Evolutionary conservation across 2,888 invertebrate species (phyloP).

Genomic region (Drosophila atripex): DNA sequence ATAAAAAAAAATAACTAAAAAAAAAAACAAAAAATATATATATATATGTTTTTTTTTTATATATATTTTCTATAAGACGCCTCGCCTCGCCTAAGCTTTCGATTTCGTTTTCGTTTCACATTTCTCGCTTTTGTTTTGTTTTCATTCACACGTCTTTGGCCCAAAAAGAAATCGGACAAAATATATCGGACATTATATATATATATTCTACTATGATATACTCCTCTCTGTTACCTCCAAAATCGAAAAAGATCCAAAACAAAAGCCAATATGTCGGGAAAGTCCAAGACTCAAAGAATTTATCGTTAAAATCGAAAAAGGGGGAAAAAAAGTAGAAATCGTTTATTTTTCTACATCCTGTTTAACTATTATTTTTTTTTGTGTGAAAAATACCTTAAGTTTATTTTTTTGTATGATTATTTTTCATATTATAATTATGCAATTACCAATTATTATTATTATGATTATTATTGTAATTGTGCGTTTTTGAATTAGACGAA

Average conservation of each 20-base stretch:
- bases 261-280: neutral
- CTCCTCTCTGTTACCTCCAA: neutral
- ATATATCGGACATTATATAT: conserved; percentile 11
- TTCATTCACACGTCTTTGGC: conserved; percentile 47
- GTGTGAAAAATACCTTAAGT: conserved; percentile 7
- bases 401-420: conserved; percentile 15
- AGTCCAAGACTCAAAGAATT: conserved; percentile 28
- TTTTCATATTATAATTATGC: conserved; percentile 3
- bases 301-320: neutral
- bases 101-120: conserved; percentile 48
- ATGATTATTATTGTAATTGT: conserved; percentile 25
- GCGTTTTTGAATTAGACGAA: conserved; percentile 38
- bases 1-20: conserved; percentile 14
- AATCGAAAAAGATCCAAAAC: neutral
- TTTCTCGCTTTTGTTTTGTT: conserved; percentile 46
- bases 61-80: conserved; percentile 48
- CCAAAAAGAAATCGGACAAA: conserved; percentile 33
- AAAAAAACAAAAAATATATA: conserved; percentile 16
- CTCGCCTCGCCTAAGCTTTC: conserved; percentile 57
- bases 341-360: neutral
- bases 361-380: conserved; percentile 21
- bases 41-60: conserved; percentile 39
- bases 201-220: conserved; percentile 6
- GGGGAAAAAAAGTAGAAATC: neutral
- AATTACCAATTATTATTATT: conserved; percentile 11